These are phyloP conservation scores for Urocolius indicus DNA, from an alignment of 2,113 vertebrate species.

Conservation along the genomic window DNA sequence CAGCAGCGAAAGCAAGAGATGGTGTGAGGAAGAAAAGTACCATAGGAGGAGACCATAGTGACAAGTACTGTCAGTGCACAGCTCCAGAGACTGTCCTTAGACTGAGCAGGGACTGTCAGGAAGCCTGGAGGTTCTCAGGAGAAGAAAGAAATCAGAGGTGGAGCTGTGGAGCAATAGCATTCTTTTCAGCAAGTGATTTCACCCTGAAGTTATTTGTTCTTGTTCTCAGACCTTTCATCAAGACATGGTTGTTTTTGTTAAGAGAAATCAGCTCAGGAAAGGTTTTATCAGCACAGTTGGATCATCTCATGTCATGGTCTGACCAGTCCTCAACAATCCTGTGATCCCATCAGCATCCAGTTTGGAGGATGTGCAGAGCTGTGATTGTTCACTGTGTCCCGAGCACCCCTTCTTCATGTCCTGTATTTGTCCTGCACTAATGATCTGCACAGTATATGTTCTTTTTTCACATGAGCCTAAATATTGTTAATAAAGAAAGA, in stretches of 20 bases:
- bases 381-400: neutral
- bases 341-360: neutral
- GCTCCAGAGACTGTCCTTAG: neutral
- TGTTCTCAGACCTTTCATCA: neutral
- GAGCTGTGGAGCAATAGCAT: neutral
- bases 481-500: neutral
- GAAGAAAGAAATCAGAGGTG: neutral
- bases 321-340: neutral
- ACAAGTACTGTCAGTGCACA: neutral
- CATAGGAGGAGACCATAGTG: fast-evolving
- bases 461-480: neutral
- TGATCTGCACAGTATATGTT: neutral
- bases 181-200: neutral
- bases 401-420: neutral
- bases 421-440: neutral
- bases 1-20: neutral
- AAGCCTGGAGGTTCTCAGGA: neutral
- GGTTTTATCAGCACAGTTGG: neutral
- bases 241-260: neutral
- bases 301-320: neutral
- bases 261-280: neutral
- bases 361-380: neutral
- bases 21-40: neutral
- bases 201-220: neutral
- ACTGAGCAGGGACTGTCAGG: neutral